phyloP scores from a whole-genome alignment of 2,888 invertebrate species.

The Nebria salina region DNA sequence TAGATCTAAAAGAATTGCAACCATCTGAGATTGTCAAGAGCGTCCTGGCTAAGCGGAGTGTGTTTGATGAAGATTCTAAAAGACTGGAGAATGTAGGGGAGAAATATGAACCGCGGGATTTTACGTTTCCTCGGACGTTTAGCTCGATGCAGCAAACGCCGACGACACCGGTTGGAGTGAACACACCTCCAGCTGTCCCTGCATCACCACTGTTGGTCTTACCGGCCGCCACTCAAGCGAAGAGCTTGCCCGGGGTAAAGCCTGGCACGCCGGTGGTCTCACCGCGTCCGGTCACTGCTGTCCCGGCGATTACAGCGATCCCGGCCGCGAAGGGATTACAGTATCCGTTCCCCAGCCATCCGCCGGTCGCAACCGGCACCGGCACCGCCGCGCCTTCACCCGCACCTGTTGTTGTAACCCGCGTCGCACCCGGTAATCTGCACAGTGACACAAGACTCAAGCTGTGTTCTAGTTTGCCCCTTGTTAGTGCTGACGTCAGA shows the following conservation, averaged over 20 bases:
- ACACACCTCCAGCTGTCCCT: slow-evolving; percentile 45
- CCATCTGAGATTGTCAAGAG: slow-evolving; percentile 95
- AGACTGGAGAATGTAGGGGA: slow-evolving; percentile 88
- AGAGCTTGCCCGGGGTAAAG: slow-evolving; percentile 30
- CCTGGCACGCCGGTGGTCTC: slow-evolving; percentile 53
- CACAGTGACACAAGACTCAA: slow-evolving; percentile 57
- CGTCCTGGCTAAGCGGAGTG: slow-evolving; percentile 89
- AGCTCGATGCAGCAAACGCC: slow-evolving; percentile 47
- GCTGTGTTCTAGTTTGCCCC: slow-evolving; percentile 56
- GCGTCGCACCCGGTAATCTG: slow-evolving; percentile 49
- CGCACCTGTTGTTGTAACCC: slow-evolving; percentile 46
- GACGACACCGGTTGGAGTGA: slow-evolving; percentile 46
- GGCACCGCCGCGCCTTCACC: slow-evolving; percentile 53
- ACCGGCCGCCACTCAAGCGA: slow-evolving; percentile 44
- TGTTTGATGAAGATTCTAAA: slow-evolving; percentile 96
- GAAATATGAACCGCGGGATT: slow-evolving; percentile 78
- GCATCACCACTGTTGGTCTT: slow-evolving; percentile 47
- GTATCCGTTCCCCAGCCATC: slow-evolving; percentile 83
- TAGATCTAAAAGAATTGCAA: slow-evolving; percentile 82
- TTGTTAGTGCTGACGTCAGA: slow-evolving; percentile 55
- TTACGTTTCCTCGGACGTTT: slow-evolving; percentile 59
- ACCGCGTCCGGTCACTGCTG: slow-evolving; percentile 53
- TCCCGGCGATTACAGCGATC: slow-evolving; percentile 50
- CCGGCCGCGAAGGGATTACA: slow-evolving; percentile 70
- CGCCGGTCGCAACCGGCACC: slow-evolving; percentile 64